Conservation (phyloP, 2,888 invertebrate genomes). For the Vannuccia rotundouncinata region DNA sequence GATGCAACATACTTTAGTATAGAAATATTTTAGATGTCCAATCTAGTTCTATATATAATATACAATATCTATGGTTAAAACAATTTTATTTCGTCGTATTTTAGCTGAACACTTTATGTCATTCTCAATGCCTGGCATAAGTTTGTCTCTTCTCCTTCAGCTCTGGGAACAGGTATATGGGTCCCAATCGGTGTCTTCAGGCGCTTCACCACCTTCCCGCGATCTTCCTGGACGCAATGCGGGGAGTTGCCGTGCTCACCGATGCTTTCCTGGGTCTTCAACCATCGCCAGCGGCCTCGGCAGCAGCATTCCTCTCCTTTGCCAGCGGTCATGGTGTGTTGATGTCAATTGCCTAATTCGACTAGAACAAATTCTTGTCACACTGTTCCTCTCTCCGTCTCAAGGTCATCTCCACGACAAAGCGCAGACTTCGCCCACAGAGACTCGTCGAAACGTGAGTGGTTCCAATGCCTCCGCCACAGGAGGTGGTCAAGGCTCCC, state of each 20-base stretch:
- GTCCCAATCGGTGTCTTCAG: not conserved
- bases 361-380: too few relatives aligned
- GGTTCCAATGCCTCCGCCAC: not conserved
- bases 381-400: too few relatives aligned
- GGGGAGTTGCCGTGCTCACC: conserved; percentile 82
- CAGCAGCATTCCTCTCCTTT: not conserved
- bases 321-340: not conserved
- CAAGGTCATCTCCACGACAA: not conserved
- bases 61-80: too few relatives aligned
- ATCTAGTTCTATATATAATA: too few relatives aligned
- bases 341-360: too few relatives aligned
- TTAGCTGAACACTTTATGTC: too few relatives aligned
- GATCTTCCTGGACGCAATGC: conserved; percentile 69
- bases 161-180: not conserved
- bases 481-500: not conserved
- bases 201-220: not conserved
- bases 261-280: conserved; percentile 83
- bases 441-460: not conserved
- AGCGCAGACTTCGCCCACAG: not conserved
- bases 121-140: too few relatives aligned
- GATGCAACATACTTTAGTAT: too few relatives aligned
- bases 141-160: too few relatives aligned
- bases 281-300: conserved; percentile 33
- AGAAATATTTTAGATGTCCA: too few relatives aligned
- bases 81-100: too few relatives aligned